These are phyloP conservation scores for Beroe ovata DNA, from an alignment of 37 sponge, comb jelly and placozoan genomes.

Conservation along the genomic window DNA sequence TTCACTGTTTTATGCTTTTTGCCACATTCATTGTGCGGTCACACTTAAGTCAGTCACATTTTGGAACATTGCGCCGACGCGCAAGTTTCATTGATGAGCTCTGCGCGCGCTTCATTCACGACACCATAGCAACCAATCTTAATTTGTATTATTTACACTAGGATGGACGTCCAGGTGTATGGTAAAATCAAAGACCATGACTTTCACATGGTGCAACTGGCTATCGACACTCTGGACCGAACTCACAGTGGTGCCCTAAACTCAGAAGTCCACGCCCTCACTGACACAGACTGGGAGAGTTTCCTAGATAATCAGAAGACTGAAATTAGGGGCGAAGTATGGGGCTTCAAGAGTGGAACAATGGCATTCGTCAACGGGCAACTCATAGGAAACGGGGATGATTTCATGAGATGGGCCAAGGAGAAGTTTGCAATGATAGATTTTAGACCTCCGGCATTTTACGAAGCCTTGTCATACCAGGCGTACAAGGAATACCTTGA, in stretches of 20 bases:
- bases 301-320: not conserved
- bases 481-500: slow-evolving; percentile 73
- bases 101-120: not conserved
- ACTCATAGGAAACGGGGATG: slow-evolving; percentile 69
- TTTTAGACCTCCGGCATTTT: slow-evolving; percentile 69
- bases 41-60: not conserved
- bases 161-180: slow-evolving; percentile 21
- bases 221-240: slow-evolving; percentile 6
- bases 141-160: not conserved
- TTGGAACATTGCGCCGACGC: slow-evolving; percentile 7
- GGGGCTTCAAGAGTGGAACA: slow-evolving; percentile 68
- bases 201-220: slow-evolving; percentile 38
- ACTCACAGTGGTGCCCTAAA: slow-evolving; percentile 1
- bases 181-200: slow-evolving; percentile 53
- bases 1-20: no score
- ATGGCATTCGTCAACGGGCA: slow-evolving; percentile 67
- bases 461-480: slow-evolving; percentile 69
- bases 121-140: not conserved
- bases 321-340: slow-evolving; percentile 69
- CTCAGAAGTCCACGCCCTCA: not conserved
- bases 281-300: slow-evolving; percentile 47
- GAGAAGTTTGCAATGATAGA: slow-evolving; percentile 69
- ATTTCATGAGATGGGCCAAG: slow-evolving; percentile 71
- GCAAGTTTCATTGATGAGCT: not conserved
- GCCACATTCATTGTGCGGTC: no score